Evolutionary conservation across 2,797 vertebrate genomes (phyloP).

Genomic region (Coregonus ussuriensis): DNA sequence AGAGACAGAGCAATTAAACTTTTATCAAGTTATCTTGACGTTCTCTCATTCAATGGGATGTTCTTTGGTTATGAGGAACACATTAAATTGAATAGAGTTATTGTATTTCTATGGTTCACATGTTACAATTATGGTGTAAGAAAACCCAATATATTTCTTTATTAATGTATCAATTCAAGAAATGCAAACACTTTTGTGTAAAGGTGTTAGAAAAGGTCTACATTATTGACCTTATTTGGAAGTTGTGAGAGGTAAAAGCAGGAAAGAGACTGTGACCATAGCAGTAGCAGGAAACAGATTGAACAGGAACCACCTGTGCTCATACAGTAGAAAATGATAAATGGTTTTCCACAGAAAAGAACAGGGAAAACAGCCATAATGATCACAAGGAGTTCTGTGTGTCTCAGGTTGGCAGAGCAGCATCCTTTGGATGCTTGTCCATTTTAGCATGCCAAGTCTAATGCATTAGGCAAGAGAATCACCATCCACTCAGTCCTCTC

Average conservation of each 20-base stretch:
- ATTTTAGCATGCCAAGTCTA: too few relatives aligned
- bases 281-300: not conserved
- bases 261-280: not conserved
- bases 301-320: not conserved
- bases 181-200: not conserved
- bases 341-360: not conserved
- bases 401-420: too few relatives aligned
- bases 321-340: not conserved
- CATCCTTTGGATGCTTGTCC: too few relatives aligned
- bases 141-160: not conserved
- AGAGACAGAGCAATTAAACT: conserved; percentile 9
- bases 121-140: too few relatives aligned
- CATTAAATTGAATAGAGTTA: not conserved
- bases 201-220: not conserved
- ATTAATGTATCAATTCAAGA: not conserved
- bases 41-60: not conserved
- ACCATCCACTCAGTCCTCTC: too few relatives aligned
- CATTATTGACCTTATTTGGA: not conserved
- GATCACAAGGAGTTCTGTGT: too few relatives aligned
- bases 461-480: too few relatives aligned
- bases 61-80: conserved; percentile 6
- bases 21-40: not conserved
- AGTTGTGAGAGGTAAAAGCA: not conserved
- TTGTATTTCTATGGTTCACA: too few relatives aligned
- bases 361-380: too few relatives aligned